These are phyloP conservation scores for Synergus gifuensis DNA, from an alignment of 2,888 invertebrate genomes.

Conservation along the genomic window DNA sequence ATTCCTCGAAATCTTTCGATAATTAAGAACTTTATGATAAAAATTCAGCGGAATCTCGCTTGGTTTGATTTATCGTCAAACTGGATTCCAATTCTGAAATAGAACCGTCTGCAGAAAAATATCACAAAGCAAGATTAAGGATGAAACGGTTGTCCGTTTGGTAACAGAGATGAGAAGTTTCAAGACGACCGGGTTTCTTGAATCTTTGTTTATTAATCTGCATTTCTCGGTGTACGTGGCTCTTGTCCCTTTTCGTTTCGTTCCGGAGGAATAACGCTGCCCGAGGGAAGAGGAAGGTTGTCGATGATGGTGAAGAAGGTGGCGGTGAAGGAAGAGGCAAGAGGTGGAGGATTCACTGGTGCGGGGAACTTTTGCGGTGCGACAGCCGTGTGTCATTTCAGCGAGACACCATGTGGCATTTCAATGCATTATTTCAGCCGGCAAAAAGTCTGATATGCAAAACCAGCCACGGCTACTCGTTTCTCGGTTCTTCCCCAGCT, in stretches of 20 bases:
- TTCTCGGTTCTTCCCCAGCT: conserved; percentile 53
- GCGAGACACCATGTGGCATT: conserved; percentile 74
- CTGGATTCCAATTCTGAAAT: not conserved
- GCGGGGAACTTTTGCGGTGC: conserved; percentile 65
- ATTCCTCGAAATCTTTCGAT: not conserved
- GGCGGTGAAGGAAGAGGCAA: conserved; percentile 44
- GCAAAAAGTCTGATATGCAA: conserved; percentile 75
- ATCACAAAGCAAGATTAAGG: not conserved
- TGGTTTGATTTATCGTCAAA: not conserved
- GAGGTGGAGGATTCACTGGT: conserved; percentile 42
- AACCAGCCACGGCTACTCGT: conserved; percentile 62
- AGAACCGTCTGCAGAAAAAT: not conserved
- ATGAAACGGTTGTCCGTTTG: conserved; percentile 14
- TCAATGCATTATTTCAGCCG: conserved; percentile 76
- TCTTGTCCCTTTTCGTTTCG: conserved; percentile 49
- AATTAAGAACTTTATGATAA: not conserved
- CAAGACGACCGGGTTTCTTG: conserved; percentile 6
- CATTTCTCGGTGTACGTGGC: conserved; percentile 48
- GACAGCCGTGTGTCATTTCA: conserved; percentile 76
- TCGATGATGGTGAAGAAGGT: conserved; percentile 50
- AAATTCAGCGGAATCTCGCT: not conserved
- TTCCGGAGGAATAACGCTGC: conserved; percentile 54
- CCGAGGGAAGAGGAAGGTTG: conserved; percentile 49
- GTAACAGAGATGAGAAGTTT: conserved; percentile 6
- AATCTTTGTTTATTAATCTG: conserved; percentile 56